Percentiles rank a stretch among this genome's conserved stretches.
phyloP scores from a whole-genome alignment of 2,113 vertebrate species.

The Laticauda colubrina region DNA sequence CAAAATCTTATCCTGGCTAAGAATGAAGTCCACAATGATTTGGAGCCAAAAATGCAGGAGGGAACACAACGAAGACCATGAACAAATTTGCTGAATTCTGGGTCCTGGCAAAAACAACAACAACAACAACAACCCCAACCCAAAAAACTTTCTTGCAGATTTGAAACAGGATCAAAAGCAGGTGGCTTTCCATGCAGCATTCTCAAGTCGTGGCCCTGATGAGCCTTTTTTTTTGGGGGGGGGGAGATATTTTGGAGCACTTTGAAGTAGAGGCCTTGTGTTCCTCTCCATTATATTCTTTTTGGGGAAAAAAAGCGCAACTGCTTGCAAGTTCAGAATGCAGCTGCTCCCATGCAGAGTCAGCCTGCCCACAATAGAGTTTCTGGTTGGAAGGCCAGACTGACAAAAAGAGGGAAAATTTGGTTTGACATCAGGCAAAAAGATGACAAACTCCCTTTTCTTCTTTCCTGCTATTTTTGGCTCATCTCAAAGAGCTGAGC shows the following conservation, averaged over 20 bases:
- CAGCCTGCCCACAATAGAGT: background rate
- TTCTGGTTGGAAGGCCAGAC: background rate
- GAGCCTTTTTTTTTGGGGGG: background rate
- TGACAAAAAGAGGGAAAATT: background rate
- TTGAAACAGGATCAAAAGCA: background rate
- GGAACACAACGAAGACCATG: rapidly evolving
- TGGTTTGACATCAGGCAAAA: background rate
- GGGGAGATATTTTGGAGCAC: background rate
- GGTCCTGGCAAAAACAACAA: background rate
- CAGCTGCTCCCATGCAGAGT: too few species aligned
- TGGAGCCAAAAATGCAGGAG: background rate
- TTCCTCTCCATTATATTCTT: background rate
- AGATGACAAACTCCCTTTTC: background rate
- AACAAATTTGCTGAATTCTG: background rate
- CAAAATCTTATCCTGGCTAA: background rate
- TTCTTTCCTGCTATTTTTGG: background rate
- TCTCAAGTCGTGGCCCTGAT: background rate
- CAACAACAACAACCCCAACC: too few species aligned
- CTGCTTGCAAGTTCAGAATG: background rate
- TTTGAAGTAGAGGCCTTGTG: background rate
- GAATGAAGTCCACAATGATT: background rate
- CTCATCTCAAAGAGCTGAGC: background rate
- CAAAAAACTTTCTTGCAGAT: background rate
- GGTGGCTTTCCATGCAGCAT: background rate
- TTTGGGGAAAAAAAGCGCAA: background rate